Percentiles rank a stretch among this genome's conserved stretches.
These are phyloP conservation scores for Salminus brasiliensis DNA, from an alignment of 2,113 vertebrate species.

Conservation along the genomic window DNA sequence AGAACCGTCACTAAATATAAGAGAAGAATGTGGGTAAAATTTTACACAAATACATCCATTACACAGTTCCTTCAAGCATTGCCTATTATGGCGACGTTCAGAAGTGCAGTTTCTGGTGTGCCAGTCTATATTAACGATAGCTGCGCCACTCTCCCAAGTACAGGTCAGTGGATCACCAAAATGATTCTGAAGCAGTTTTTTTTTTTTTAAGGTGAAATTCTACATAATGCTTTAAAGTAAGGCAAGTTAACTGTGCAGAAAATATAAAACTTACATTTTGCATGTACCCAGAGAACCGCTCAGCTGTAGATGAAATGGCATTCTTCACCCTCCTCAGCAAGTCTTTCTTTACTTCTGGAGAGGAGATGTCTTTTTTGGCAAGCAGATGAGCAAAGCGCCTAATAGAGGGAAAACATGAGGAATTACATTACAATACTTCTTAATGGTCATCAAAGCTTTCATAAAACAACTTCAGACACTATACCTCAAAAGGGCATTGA, in stretches of 20 bases:
- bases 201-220: too few relatives aligned
- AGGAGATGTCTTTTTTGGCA: slow-evolving; percentile 92
- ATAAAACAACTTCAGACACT: slow-evolving; percentile 42
- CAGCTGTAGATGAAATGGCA: slow-evolving; percentile 95
- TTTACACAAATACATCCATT: too few relatives aligned
- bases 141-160: too few relatives aligned
- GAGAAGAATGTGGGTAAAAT: too few relatives aligned
- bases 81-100: too few relatives aligned
- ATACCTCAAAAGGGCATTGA: slow-evolving; percentile 95
- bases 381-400: slow-evolving; percentile 96
- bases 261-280: slow-evolving; percentile 86
- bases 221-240: not conserved
- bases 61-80: too few relatives aligned
- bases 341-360: slow-evolving; percentile 94
- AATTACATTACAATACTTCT: not conserved
- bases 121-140: too few relatives aligned
- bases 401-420: slow-evolving; percentile 18
- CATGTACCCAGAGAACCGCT: slow-evolving; percentile 97
- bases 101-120: too few relatives aligned
- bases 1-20: too few relatives aligned
- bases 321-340: slow-evolving; percentile 95
- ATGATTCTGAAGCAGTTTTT: too few relatives aligned
- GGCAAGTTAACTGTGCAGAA: not conserved
- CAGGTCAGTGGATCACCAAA: too few relatives aligned
- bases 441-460: too few relatives aligned